Base-by-base conservation (phyloP, 2,888 invertebrate species). In the Drosophila suboccidentalis region DNA sequence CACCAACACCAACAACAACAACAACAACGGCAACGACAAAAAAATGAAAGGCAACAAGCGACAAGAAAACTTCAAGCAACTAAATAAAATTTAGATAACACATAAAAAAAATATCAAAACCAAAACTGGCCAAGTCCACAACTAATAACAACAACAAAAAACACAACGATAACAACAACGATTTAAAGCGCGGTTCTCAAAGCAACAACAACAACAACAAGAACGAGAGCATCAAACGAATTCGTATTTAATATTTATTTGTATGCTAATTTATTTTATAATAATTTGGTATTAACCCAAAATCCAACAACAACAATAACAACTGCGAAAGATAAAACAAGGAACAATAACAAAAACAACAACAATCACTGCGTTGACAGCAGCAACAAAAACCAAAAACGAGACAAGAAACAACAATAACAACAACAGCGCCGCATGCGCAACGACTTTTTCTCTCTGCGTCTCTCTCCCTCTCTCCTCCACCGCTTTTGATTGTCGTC, bases 191-290 rank as follows among this genome's bases (percentile, higher is more conserved):
- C 32, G 46, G 59, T 77, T 74, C 74, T 74, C 44, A 61, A 62
- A 58, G 57, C 57, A 65, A 44, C 58, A 51, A 53, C 63, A 49
- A 47, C 10, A 71, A 17, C 22, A 49, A 54, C 38, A 62, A 46
- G 5, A 64, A 57, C 64, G 15, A 54, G 44, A 69, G 46, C 50
- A 78, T 46, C 61, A 54, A 69, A 55, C 53, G 58, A 69, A 61
- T 76, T 72, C 65, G 55, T 61, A 63, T 65, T 77, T 65, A 84
- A 69, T 87, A 89, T 87, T 87, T 84, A 83, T 89, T 77, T 70
- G 62, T 78, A 89, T 89, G 87, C 84, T 80, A 89, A 89, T 82
- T 87, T 77, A 71, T 88, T 79, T 82, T 79, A 88, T 87, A 86
- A 89, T 87, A 76, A 89, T 67, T 82, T 87, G 84, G 81, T 71